Conservation (phyloP, 1,140 invertebrate genomes). For the Leucophenga varia region DNA sequence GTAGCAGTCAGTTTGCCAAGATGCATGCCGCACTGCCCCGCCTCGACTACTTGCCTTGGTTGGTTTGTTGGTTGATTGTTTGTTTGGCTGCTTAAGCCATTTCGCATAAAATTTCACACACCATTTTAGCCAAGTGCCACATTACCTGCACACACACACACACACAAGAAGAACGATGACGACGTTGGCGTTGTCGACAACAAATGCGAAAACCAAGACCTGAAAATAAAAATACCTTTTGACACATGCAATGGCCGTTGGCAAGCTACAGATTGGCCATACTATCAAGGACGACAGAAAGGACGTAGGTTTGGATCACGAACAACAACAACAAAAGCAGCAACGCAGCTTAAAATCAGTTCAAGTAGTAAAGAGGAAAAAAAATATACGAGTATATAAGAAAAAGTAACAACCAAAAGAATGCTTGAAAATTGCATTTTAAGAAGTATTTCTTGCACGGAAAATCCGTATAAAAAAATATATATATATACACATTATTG, state of each 20-base stretch:
- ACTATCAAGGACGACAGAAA: conserved; percentile 23
- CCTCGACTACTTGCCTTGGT: too few relatives aligned
- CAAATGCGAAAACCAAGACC: conserved; percentile 19
- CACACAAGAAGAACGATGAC: conserved; percentile 12
- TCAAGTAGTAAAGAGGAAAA: too few relatives aligned
- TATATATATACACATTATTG: conserved; percentile 16
- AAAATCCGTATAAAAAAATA: conserved; percentile 40
- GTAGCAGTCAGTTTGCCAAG: too few relatives aligned
- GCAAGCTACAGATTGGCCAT: conserved; percentile 4
- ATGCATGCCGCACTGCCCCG: too few relatives aligned
- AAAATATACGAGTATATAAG: too few relatives aligned
- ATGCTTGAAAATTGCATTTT: conserved; percentile 53
- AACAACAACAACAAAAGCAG: conserved; percentile 10
- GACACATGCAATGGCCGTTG: conserved; percentile 39
- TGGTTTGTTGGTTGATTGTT: too few relatives aligned
- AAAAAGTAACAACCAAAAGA: conserved; percentile 18
- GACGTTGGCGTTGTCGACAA: too few relatives aligned
- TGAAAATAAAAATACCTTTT: conserved; percentile 53
- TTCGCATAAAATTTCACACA: conserved; percentile 56
- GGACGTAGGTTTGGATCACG: conserved; percentile 25
- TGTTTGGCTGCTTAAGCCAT: conserved; percentile 39
- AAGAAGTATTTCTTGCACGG: conserved; percentile 49
- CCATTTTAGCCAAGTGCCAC: conserved; percentile 55
- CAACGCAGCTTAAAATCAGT: too few relatives aligned
- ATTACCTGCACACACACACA: conserved; percentile 48